These are phyloP conservation scores for Corythucha ciliata DNA, from an alignment of 2,888 invertebrate species.

Conservation along the genomic window DNA sequence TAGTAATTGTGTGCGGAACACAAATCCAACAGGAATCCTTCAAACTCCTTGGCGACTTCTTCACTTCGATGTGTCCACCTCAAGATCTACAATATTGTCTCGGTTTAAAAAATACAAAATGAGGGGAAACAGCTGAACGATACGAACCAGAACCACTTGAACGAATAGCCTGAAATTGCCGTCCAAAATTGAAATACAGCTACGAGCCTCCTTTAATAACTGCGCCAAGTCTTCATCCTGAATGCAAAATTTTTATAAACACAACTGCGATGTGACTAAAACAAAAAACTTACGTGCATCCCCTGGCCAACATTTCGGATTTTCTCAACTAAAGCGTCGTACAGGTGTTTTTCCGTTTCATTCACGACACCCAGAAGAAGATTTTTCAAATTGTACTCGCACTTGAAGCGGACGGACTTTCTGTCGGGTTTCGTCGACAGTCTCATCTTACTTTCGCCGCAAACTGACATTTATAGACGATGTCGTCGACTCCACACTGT, in stretches of 20 bases:
- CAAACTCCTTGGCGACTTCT: slow-evolving; percentile 49
- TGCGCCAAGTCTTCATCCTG: slow-evolving; percentile 51
- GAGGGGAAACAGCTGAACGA: too few relatives aligned
- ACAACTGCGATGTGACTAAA: neutral
- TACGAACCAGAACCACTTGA: slow-evolving; percentile 47
- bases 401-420: slow-evolving; percentile 42
- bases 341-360: slow-evolving; percentile 43
- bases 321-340: slow-evolving; percentile 46
- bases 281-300: slow-evolving; percentile 39
- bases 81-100: slow-evolving; percentile 40
- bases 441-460: too few relatives aligned
- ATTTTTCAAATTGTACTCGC: slow-evolving; percentile 45
- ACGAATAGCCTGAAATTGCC: slow-evolving; percentile 50
- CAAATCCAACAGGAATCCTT: slow-evolving; percentile 56
- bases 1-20: slow-evolving; percentile 59
- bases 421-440: too few relatives aligned
- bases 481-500: too few relatives aligned
- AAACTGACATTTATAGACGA: too few relatives aligned
- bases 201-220: slow-evolving; percentile 48
- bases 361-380: slow-evolving; percentile 44
- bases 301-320: slow-evolving; percentile 45
- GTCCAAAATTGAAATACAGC: slow-evolving; percentile 51
- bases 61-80: slow-evolving; percentile 48
- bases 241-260: slow-evolving; percentile 30
- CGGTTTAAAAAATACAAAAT: neutral